A percentile compares a stretch with the other conserved stretches of the same genome.
Conservation (phyloP, 2,797 vertebrate genomes). For the Sternotherus odoratus region DNA sequence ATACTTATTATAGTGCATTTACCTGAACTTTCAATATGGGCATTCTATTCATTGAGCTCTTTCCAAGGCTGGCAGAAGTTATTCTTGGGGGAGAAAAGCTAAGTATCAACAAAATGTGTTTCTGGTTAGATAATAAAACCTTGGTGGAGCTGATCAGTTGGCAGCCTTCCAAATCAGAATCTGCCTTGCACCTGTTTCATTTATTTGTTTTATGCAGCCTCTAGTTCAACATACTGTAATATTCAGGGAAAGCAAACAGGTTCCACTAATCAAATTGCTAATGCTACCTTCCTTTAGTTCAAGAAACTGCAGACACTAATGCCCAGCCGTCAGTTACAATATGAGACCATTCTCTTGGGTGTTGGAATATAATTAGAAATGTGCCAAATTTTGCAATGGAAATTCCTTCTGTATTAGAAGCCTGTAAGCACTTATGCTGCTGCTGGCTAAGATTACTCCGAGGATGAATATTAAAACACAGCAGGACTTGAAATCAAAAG, state of each 20-base stretch:
- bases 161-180: constrained; percentile 57
- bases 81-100: constrained; percentile 69
- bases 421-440: neutral
- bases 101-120: constrained; percentile 80
- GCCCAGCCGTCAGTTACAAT: constrained; percentile 36
- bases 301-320: constrained; percentile 48
- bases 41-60: constrained; percentile 56
- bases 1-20: constrained; percentile 32
- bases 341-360: neutral
- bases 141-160: constrained; percentile 70
- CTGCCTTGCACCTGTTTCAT: constrained; percentile 72
- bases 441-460: neutral
- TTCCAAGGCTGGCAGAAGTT: constrained; percentile 73
- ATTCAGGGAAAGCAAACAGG: constrained; percentile 61
- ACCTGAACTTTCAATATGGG: constrained; percentile 26
- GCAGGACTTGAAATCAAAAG: constrained; percentile 4
- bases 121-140: constrained; percentile 78
- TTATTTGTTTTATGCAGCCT: constrained; percentile 67
- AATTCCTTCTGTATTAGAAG: neutral
- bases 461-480: constrained; percentile 35
- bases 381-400: constrained; percentile 14
- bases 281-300: constrained; percentile 63
- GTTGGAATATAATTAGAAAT: constrained; percentile 48
- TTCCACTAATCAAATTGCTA: constrained; percentile 64
- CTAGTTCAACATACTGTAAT: constrained; percentile 60